These are phyloP conservation scores for Chloroceryle inda DNA, from an alignment of 2,797 vertebrate genomes.

Conservation along the genomic window DNA sequence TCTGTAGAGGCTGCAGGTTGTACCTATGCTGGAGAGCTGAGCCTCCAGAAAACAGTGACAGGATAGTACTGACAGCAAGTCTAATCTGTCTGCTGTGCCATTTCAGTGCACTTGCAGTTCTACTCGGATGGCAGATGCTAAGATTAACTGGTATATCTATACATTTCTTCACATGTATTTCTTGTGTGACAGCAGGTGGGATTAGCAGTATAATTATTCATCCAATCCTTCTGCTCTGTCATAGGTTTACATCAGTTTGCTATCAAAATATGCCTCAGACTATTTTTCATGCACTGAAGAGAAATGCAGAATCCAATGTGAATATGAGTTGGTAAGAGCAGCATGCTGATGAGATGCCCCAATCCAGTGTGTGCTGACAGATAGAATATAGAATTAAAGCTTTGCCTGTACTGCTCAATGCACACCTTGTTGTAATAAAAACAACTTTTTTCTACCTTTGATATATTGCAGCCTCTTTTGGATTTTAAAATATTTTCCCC, in stretches of 20 bases:
- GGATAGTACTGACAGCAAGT: background rate
- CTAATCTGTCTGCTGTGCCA: background rate
- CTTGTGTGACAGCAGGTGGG: conserved; percentile 40
- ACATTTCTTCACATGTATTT: conserved; percentile 37
- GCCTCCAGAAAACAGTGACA: background rate
- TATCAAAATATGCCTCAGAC: conserved; percentile 45
- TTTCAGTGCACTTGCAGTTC: background rate
- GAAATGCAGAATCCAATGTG: conserved; percentile 47
- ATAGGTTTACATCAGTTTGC: conserved; percentile 1
- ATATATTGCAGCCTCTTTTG: background rate
- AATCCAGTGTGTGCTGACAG: background rate
- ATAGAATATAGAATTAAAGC: background rate
- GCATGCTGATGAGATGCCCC: conserved; percentile 38
- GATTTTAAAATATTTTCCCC: background rate
- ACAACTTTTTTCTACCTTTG: background rate
- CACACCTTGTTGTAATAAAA: background rate
- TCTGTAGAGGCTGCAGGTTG: background rate
- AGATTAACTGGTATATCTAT: conserved; percentile 9
- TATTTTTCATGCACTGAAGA: conserved; percentile 41
- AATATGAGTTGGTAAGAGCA: background rate
- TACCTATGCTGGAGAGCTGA: fast-evolving
- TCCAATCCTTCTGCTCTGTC: conserved; percentile 16
- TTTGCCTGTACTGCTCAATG: background rate
- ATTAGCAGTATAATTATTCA: conserved; percentile 63
- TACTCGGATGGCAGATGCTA: background rate